phyloP scores from a whole-genome alignment of 1,140 invertebrate species.

The Drosophila obscura region DNA sequence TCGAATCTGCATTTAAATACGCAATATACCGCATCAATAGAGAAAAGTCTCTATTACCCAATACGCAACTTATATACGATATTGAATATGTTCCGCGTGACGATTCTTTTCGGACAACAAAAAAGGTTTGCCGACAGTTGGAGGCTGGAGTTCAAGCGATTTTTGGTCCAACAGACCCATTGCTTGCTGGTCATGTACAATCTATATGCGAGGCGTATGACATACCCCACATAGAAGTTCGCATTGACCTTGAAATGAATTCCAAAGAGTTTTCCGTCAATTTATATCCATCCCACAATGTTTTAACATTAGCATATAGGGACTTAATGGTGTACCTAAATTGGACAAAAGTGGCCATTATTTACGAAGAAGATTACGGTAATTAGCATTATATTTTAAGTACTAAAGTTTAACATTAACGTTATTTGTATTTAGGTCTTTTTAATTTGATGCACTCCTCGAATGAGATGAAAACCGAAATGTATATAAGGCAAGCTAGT shows the following conservation, averaged over 20 bases:
- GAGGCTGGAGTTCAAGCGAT: conserved; percentile 93
- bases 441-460: conserved; percentile 91
- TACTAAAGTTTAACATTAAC: neutral
- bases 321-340: conserved; percentile 95
- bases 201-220: conserved; percentile 95
- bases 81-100: conserved; percentile 94
- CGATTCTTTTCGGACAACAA: conserved; percentile 95
- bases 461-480: conserved; percentile 89
- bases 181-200: conserved; percentile 93
- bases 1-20: conserved; percentile 96
- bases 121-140: conserved; percentile 95
- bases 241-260: conserved; percentile 88
- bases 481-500: conserved; percentile 92
- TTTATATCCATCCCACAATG: conserved; percentile 93
- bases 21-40: conserved; percentile 96
- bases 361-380: conserved; percentile 90
- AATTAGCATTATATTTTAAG: conserved; percentile 11
- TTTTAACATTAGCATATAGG: conserved; percentile 93
- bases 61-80: conserved; percentile 94
- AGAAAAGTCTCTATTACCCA: conserved; percentile 91
- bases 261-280: conserved; percentile 94
- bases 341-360: conserved; percentile 96
- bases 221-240: conserved; percentile 93
- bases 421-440: conserved; percentile 87
- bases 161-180: conserved; percentile 93